A percentile compares a stretch with the other conserved stretches of the same genome.
Evolutionary conservation across 2,113 vertebrate species (phyloP).

Genomic region (Tautogolabrus adspersus): DNA sequence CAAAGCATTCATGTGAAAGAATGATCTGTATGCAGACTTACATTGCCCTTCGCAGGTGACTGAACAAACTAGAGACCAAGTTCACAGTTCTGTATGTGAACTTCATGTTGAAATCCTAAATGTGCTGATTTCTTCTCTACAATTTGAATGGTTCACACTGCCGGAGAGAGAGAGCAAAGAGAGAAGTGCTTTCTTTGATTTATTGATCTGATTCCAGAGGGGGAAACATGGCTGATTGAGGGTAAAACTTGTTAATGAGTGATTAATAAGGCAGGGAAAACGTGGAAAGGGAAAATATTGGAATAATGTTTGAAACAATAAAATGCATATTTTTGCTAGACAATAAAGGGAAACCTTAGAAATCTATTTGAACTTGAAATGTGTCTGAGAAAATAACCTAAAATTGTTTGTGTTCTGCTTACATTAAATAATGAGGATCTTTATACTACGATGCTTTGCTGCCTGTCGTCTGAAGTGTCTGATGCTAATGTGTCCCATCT

Average conservation of each 20-base stretch:
- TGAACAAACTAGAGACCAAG: conserved; percentile 14
- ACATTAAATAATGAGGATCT: background rate
- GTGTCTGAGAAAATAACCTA: background rate
- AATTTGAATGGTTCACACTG: background rate
- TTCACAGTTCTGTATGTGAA: conserved; percentile 11
- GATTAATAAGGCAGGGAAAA: background rate
- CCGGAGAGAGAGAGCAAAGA: background rate
- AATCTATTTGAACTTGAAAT: background rate
- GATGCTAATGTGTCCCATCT: conserved; percentile 21
- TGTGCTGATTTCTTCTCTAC: background rate
- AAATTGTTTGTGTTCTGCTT: background rate
- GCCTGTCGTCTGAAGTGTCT: background rate
- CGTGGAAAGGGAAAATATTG: background rate
- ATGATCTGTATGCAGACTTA: conserved; percentile 39
- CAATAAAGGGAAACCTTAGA: too few species aligned
- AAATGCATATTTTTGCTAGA: too few species aligned
- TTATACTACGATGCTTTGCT: background rate
- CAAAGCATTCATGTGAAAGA: conserved; percentile 19
- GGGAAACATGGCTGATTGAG: background rate
- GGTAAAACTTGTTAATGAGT: background rate
- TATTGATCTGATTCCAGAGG: background rate
- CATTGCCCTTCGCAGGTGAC: background rate
- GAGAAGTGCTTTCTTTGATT: background rate
- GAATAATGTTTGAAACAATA: too few species aligned
- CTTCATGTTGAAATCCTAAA: background rate